A percentile compares a stretch with the other conserved stretches of the same genome.
These are phyloP conservation scores for Matsumurasca onukii DNA, from an alignment of 1,140 invertebrate species.

Conservation along the genomic window DNA sequence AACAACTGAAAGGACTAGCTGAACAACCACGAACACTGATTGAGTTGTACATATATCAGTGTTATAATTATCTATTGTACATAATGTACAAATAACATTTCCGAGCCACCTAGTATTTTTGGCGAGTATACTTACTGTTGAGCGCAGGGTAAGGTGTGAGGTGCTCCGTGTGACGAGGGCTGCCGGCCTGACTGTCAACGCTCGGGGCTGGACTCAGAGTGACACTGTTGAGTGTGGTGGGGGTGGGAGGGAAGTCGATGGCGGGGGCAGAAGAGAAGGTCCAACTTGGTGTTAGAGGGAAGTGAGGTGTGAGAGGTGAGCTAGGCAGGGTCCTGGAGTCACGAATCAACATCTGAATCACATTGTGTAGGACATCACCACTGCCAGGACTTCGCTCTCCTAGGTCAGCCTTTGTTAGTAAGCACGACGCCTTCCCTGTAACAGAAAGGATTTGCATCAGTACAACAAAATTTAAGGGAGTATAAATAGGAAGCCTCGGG, in stretches of 20 bases:
- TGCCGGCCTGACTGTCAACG: conserved; percentile 81
- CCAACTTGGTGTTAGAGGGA: conserved; percentile 54
- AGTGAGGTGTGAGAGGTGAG: conserved; percentile 82
- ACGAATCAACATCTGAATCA: conserved; percentile 81
- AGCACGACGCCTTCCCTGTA: conserved; percentile 83
- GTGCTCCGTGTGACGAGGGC: conserved; percentile 66
- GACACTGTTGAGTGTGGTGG: conserved; percentile 64
- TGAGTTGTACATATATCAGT: too few species aligned
- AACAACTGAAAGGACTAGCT: too few species aligned
- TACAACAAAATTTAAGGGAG: too few species aligned
- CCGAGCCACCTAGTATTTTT: too few species aligned
- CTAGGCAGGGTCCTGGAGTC: conserved; percentile 74
- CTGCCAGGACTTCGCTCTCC: conserved; percentile 87
- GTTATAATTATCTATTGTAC: too few species aligned
- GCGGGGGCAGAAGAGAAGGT: conserved; percentile 69
- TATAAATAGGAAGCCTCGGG: too few species aligned
- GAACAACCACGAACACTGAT: too few species aligned
- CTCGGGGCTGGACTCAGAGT: conserved; percentile 85
- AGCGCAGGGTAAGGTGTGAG: conserved; percentile 13
- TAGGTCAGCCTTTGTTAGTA: conserved; percentile 86
- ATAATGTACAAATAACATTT: too few species aligned
- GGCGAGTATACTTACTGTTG: conserved; percentile 9
- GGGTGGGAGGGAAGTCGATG: conserved; percentile 43
- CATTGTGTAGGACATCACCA: conserved; percentile 92
- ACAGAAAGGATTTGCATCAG: too few species aligned